A percentile compares a stretch with the other conserved stretches of the same genome.
These are phyloP conservation scores for Cremastinae sp. DNA, from an alignment of 2,888 invertebrate genomes.

Conservation along the genomic window DNA sequence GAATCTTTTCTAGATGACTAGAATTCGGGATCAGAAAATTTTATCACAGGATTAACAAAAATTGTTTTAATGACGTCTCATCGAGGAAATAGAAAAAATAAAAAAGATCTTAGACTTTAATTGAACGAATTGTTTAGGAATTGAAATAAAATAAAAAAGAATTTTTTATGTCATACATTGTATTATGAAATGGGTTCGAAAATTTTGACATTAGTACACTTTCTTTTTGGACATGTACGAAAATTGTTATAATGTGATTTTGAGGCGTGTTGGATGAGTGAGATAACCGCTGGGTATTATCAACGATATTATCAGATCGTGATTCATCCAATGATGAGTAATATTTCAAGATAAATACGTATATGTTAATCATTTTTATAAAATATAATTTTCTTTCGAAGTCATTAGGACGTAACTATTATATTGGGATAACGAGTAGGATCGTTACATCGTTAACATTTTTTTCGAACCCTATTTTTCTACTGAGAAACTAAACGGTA, in stretches of 20 bases:
- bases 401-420: constrained; percentile 22
- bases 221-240: constrained; percentile 10
- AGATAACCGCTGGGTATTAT: constrained; percentile 22
- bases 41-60: too few relatives aligned
- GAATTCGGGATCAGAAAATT: too few relatives aligned
- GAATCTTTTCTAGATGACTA: too few relatives aligned
- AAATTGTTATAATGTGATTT: constrained; percentile 34
- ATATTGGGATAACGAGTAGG: constrained; percentile 16
- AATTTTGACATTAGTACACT: neutral
- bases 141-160: too few relatives aligned
- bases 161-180: too few relatives aligned
- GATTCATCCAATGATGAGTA: constrained; percentile 55
- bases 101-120: too few relatives aligned
- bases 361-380: constrained; percentile 2
- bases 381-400: constrained; percentile 7
- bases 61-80: too few relatives aligned
- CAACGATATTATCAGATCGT: constrained; percentile 44
- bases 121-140: too few relatives aligned
- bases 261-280: constrained; percentile 27
- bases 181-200: too few relatives aligned
- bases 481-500: constrained; percentile 8
- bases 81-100: too few relatives aligned
- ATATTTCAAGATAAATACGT: constrained; percentile 27
- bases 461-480: too few relatives aligned
- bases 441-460: constrained; percentile 19